A percentile compares a stretch with the other conserved stretches of the same genome.
phyloP scores from a whole-genome alignment of 2,888 invertebrate species.

The Eucriotettix oculatus region DNA sequence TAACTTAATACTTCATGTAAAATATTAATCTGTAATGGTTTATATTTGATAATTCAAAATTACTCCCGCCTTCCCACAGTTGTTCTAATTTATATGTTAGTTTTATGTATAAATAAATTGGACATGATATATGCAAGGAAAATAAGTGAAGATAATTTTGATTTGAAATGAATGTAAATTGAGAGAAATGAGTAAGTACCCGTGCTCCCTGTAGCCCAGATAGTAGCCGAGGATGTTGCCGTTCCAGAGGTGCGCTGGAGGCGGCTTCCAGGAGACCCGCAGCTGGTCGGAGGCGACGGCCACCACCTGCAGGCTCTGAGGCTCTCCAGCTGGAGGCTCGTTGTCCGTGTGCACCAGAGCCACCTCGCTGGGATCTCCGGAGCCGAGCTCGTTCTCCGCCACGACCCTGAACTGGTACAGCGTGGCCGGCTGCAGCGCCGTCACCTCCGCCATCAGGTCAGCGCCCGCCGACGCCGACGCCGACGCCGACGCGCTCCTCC shows the following conservation, averaged over 20 bases:
- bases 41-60: no score
- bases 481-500: constrained; percentile 5
- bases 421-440: constrained; percentile 23
- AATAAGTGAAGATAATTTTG: no score
- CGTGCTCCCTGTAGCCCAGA: constrained; percentile 16
- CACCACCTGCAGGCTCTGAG: constrained; percentile 19
- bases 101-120: no score
- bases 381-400: constrained; percentile 26
- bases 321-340: constrained; percentile 27
- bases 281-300: constrained; percentile 19
- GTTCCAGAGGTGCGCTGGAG: constrained; percentile 18
- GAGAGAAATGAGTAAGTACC: neutral
- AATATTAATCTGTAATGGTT: no score
- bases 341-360: constrained; percentile 19
- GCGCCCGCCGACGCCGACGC: constrained; percentile 15
- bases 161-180: no score
- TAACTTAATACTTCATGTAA: no score
- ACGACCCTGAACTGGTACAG: constrained; percentile 25
- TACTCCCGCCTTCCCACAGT: no score
- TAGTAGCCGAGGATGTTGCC: constrained; percentile 20
- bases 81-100: no score
- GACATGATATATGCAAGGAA: no score
- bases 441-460: constrained; percentile 16
- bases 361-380: constrained; percentile 20
- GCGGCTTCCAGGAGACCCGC: constrained; percentile 19